Conservation (phyloP, 2,797 vertebrate species). For the Microchirus variegatus region DNA sequence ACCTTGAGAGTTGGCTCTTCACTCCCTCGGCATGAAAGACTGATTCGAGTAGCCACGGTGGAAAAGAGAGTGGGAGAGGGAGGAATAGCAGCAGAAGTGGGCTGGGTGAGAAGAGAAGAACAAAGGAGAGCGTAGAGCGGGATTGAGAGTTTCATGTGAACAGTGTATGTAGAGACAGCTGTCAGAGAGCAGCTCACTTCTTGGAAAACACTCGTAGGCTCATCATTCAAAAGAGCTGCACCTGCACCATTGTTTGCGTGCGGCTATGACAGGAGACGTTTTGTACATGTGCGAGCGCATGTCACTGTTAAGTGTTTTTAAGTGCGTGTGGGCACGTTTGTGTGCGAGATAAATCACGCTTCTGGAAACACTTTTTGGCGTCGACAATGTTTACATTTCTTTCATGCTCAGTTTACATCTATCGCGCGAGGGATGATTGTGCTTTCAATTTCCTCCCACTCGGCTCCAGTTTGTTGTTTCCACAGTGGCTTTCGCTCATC, state of each 20-base stretch:
- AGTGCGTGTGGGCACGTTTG: constrained; percentile 33
- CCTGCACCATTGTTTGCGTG: constrained; percentile 56
- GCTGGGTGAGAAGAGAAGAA: constrained; percentile 34
- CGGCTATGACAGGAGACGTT: constrained; percentile 13
- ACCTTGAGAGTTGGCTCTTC: constrained; percentile 58
- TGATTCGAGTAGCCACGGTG: constrained; percentile 43
- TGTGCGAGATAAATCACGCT: constrained; percentile 42
- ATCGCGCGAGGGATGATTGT: constrained; percentile 37
- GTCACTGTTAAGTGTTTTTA: constrained; percentile 11
- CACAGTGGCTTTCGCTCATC: constrained; percentile 34
- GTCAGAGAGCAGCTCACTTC: constrained; percentile 54
- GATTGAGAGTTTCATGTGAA: constrained; percentile 58
- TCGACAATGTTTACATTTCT: constrained; percentile 56
- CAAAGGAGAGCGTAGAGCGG: constrained; percentile 34
- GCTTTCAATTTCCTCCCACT: constrained; percentile 34
- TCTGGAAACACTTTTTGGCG: constrained; percentile 32
- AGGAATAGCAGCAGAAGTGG: constrained; percentile 11
- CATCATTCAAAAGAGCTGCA: constrained; percentile 70
- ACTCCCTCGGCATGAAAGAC: constrained; percentile 58
- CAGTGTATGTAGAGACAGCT: constrained; percentile 60
- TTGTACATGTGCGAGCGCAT: constrained; percentile 13
- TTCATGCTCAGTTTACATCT: constrained; percentile 47
- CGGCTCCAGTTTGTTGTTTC: constrained; percentile 26
- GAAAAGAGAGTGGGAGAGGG: constrained; percentile 35
- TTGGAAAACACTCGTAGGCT: constrained; percentile 64